Base-by-base conservation (phyloP, 2,888 invertebrate genomes). In the Pegoplata infirma region DNA sequence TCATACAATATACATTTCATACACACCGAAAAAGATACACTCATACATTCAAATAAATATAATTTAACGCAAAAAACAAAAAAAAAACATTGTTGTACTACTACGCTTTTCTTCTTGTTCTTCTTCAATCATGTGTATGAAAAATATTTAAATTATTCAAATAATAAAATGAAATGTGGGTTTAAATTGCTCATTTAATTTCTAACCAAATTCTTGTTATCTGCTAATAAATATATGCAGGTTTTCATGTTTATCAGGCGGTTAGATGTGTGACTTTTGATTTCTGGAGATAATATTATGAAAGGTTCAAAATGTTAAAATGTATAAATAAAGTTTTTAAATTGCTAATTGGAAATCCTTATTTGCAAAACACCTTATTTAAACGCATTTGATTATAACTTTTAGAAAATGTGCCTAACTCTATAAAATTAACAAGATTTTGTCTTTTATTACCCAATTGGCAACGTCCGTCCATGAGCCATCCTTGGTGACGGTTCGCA, bases 141-240 rank as follows among this genome's bases (percentile, higher is more conserved):
- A 68, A 68, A 68, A 58, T 68, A 68, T 59, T 44, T 16, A 59
- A 46, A 59, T 46, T 46, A 14, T 36, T 47, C 21, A 16, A 10
- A 67, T 47, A 49, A 59, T 23, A 19, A 17, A n/a, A 17, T 12
- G 49, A 51, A 23, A 36, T 58, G 49, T 21, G 14, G 47, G 47
- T 21, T 56, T 68, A 58, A 68, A 68, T 58, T 68, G 68, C 58
- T 49, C 40, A 68, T 49, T 68, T 68, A 49, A 49, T 40, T 19
- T 44, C 16, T 19, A 46, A 46, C 28, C 46, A 47, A 47, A 19
- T 61, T 47, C 8, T 7, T 17, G 12, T 61, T 61, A 3, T 47
- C 17, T 28, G 12, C 5, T 12, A 6, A 23, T 58, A 23, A 25
- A 7, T 17, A 7, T 17, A 17, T 16, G 44, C 14, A n/a, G n/a